Evolutionary conservation across 2,797 vertebrate genomes (phyloP).

Genomic region (Parotocinclus haroldoi): DNA sequence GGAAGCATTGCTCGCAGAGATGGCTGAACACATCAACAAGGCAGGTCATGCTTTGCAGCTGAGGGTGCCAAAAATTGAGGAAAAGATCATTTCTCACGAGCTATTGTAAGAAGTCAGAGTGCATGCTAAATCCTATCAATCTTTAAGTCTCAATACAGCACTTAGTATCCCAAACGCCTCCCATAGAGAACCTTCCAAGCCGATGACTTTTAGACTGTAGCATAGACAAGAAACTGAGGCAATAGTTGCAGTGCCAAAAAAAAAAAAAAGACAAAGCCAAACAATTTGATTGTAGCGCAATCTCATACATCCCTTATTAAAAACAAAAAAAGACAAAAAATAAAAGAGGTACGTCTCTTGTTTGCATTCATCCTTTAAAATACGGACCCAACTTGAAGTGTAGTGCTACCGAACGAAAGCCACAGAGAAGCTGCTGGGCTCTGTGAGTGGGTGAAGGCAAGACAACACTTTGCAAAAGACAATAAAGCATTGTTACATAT

Average conservation of each 20-base stretch:
- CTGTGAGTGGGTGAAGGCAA: constrained; percentile 1
- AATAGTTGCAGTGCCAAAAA: not conserved
- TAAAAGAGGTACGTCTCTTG: not conserved
- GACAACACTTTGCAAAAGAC: constrained; percentile 12
- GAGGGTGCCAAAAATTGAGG: constrained; percentile 16
- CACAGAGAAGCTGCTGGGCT: not conserved
- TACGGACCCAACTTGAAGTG: not conserved
- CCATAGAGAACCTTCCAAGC: not conserved
- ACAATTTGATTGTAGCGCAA: not conserved
- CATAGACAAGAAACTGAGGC: constrained; percentile 7
- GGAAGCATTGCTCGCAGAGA: constrained; percentile 10
- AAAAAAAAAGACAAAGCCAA: not conserved
- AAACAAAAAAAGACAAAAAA: constrained; percentile 5
- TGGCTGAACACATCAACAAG: constrained; percentile 18
- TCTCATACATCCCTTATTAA: not conserved
- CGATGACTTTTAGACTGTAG: not conserved
- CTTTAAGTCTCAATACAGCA: constrained; percentile 16
- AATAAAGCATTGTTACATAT: constrained; percentile 49
- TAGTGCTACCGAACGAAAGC: not conserved
- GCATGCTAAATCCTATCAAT: constrained; percentile 22
- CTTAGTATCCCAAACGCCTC: constrained; percentile 11
- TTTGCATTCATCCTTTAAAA: not conserved
- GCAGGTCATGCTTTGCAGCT: constrained; percentile 22
- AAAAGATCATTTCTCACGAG: constrained; percentile 17
- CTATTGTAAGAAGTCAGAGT: constrained; percentile 15